Conservation (phyloP, 2,888 invertebrate genomes). For the Mythimna vitellina region DNA sequence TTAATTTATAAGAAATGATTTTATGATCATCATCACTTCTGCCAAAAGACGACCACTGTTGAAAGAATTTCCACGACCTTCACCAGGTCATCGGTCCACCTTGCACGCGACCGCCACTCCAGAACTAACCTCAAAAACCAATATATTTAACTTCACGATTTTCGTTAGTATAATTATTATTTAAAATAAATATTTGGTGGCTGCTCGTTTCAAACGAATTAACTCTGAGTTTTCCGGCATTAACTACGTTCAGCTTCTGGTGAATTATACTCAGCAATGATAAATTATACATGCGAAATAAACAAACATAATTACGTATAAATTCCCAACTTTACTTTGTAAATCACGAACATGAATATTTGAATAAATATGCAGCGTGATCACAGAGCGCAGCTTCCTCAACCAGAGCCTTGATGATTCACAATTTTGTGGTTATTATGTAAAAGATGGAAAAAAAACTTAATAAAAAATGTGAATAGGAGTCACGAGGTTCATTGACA, state of each 20-base stretch:
- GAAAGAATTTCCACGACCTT: too few relatives aligned
- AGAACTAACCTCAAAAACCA: too few relatives aligned
- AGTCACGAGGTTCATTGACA: slow-evolving; percentile 66
- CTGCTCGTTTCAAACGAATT: slow-evolving; percentile 53
- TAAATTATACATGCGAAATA: slow-evolving; percentile 61
- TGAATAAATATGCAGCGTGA: slow-evolving; percentile 69
- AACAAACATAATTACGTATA: slow-evolving; percentile 63
- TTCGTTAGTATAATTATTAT: slow-evolving; percentile 1
- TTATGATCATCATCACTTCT: background rate
- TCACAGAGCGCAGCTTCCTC: slow-evolving; percentile 68
- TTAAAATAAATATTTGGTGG: slow-evolving; percentile 38
- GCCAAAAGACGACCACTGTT: too few relatives aligned
- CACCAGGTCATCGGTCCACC: too few relatives aligned
- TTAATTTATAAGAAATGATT: background rate
- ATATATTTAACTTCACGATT: background rate
- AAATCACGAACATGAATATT: slow-evolving; percentile 70
- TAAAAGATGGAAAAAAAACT: slow-evolving; percentile 50
- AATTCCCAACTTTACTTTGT: slow-evolving; percentile 63
- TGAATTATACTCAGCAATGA: slow-evolving; percentile 61
- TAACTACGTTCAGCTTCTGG: slow-evolving; percentile 64
- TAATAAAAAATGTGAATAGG: slow-evolving; percentile 37
- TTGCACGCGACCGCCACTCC: too few relatives aligned
- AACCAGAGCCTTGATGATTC: slow-evolving; percentile 69
- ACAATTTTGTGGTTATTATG: slow-evolving; percentile 60
- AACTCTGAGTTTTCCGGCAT: slow-evolving; percentile 64